Percentiles rank a stretch among this genome's conserved stretches.
phyloP scores from a whole-genome alignment of 2,797 vertebrate genomes.

The Acipenser ruthenus region DNA sequence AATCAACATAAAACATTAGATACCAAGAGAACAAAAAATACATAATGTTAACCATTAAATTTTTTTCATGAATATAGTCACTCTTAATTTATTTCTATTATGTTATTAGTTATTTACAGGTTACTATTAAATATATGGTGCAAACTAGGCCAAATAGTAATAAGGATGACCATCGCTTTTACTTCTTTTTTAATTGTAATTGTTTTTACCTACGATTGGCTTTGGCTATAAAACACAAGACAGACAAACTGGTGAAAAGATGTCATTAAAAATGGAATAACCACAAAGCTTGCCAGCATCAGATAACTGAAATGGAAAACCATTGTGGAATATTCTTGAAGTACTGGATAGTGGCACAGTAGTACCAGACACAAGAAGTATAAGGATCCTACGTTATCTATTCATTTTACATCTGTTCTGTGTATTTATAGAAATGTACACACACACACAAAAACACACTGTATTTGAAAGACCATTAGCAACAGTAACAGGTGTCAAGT shows the following conservation, averaged over 20 bases:
- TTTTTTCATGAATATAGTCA: constrained; percentile 48
- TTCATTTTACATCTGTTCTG: constrained; percentile 43
- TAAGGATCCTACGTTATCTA: constrained; percentile 21
- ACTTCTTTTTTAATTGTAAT: constrained; percentile 38
- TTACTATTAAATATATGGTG: constrained; percentile 15
- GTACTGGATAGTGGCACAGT: constrained; percentile 30
- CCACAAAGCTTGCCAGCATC: constrained; percentile 35
- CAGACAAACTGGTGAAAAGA: constrained; percentile 33
- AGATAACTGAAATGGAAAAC: constrained; percentile 40
- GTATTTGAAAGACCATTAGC: constrained; percentile 62
- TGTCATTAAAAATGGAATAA: constrained; percentile 35
- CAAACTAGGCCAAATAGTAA: constrained; percentile 28
- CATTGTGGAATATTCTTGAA: constrained; percentile 34
- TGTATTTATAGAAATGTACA: constrained; percentile 53
- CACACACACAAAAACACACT: constrained; percentile 53
- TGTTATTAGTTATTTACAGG: constrained; percentile 12
- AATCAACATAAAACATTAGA: constrained; percentile 62
- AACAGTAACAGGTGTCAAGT: constrained; percentile 14
- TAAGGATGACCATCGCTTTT: constrained; percentile 43
- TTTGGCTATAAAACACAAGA: constrained; percentile 50
- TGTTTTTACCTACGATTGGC: constrained; percentile 45
- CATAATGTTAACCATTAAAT: constrained; percentile 51
- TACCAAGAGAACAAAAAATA: constrained; percentile 34
- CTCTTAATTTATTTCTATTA: constrained; percentile 38
- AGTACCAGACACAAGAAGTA: constrained; percentile 8